Evolutionary conservation across 2,888 invertebrate species (phyloP).

Genomic region (Acanthosepion lycidas): DNA sequence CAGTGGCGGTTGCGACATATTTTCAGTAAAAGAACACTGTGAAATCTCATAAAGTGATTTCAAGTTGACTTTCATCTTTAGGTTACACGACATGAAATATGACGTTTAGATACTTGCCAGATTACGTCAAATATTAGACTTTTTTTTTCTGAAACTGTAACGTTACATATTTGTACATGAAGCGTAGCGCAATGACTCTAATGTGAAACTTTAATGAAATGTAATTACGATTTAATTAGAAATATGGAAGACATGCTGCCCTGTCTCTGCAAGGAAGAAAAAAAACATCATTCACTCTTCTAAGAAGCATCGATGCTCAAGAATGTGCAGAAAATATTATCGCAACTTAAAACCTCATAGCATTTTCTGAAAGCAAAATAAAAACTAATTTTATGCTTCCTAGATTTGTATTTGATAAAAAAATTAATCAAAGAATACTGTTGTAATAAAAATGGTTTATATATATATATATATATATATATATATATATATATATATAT

Average conservation of each 20-base stretch:
- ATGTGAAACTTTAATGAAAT: too few species aligned
- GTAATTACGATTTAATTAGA: neutral
- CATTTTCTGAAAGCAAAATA: neutral
- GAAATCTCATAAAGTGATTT: too few species aligned
- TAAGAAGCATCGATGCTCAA: neutral
- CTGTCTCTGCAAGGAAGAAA: neutral
- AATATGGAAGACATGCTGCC: too few species aligned
- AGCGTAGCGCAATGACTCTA: too few species aligned
- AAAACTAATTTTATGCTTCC: neutral
- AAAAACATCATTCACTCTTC: neutral
- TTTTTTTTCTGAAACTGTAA: too few species aligned
- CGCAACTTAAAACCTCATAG: neutral
- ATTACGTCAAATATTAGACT: too few species aligned
- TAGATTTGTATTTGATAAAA: neutral
- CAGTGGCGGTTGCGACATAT: too few species aligned
- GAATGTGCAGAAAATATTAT: neutral
- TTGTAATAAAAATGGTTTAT: neutral
- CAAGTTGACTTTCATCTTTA: too few species aligned
- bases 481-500: neutral
- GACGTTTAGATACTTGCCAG: too few species aligned
- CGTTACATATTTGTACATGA: too few species aligned
- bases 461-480: neutral
- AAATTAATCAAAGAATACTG: neutral
- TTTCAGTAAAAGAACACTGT: too few species aligned
- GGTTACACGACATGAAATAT: too few species aligned